These are phyloP conservation scores for Tokudaia muenninki DNA, from an alignment of 2,797 vertebrate genomes.

Conservation along the genomic window DNA sequence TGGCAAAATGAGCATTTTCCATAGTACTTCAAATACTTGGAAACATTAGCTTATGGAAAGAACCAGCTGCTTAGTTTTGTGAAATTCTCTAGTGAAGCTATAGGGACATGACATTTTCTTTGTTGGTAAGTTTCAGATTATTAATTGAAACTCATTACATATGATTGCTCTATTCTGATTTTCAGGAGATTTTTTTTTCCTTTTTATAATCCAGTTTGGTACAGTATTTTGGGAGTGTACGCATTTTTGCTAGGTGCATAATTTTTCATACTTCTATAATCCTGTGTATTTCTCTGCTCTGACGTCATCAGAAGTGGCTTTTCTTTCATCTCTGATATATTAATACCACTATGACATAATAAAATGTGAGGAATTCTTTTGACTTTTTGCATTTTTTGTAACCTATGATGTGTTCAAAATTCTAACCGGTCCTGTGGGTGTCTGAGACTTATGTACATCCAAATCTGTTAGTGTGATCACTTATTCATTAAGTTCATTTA, in stretches of 20 bases:
- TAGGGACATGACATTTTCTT: neutral
- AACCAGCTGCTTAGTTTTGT: neutral
- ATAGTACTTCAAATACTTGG: neutral
- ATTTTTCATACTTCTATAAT: neutral
- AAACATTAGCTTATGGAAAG: neutral
- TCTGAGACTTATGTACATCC: neutral
- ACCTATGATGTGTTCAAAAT: neutral
- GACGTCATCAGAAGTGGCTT: neutral
- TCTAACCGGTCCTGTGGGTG: neutral
- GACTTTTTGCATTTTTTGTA: neutral
- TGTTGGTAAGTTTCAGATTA: neutral
- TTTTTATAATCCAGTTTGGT: neutral
- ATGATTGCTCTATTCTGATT: neutral
- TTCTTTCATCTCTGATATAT: neutral
- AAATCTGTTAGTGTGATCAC: neutral
- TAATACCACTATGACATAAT: neutral
- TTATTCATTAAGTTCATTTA: neutral
- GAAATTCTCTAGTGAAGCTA: neutral
- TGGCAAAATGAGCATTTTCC: neutral
- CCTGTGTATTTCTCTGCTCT: neutral
- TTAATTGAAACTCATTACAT: neutral
- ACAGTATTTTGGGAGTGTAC: neutral
- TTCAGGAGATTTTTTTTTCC: neutral
- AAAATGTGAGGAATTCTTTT: neutral
- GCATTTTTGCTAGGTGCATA: neutral